Evolutionary conservation across 2,113 vertebrate species (phyloP).

Genomic region (Rhombomys opimus): DNA sequence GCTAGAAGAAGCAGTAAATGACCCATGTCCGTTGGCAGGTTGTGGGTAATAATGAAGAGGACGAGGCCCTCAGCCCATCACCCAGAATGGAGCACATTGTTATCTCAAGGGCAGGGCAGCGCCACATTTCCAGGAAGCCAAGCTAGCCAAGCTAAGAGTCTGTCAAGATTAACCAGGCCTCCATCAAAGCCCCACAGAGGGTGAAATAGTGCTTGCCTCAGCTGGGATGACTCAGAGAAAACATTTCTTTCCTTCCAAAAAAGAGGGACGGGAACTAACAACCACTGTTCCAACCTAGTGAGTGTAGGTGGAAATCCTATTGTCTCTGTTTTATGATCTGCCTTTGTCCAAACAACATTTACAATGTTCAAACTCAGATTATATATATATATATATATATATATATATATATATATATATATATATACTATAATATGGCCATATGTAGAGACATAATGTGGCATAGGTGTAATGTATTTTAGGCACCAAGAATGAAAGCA

Average conservation of each 20-base stretch:
- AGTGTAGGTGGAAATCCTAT: background rate
- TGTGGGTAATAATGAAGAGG: constrained; percentile 63
- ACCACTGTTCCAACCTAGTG: background rate
- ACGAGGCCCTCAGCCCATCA: constrained; percentile 54
- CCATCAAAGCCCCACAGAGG: background rate
- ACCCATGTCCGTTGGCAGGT: constrained; percentile 39
- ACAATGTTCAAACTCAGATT: background rate
- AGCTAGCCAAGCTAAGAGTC: constrained; percentile 70
- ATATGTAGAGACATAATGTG: background rate
- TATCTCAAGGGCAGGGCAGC: constrained; percentile 57
- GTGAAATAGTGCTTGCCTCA: constrained; percentile 15
- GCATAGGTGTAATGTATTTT: background rate
- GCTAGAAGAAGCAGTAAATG: constrained; percentile 66
- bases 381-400: too few species aligned
- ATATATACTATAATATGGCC: too few species aligned
- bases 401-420: too few species aligned
- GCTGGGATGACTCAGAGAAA: background rate
- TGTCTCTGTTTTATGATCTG: background rate
- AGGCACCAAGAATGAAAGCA: background rate
- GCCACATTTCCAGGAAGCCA: constrained; percentile 83
- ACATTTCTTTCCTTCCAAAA: background rate
- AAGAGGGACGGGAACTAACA: background rate
- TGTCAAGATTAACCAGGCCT: constrained; percentile 65
- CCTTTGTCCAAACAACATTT: background rate
- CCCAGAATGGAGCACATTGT: constrained; percentile 63